Conservation (phyloP, 2,113 vertebrate genomes). For the Arvicanthis niloticus region DNA sequence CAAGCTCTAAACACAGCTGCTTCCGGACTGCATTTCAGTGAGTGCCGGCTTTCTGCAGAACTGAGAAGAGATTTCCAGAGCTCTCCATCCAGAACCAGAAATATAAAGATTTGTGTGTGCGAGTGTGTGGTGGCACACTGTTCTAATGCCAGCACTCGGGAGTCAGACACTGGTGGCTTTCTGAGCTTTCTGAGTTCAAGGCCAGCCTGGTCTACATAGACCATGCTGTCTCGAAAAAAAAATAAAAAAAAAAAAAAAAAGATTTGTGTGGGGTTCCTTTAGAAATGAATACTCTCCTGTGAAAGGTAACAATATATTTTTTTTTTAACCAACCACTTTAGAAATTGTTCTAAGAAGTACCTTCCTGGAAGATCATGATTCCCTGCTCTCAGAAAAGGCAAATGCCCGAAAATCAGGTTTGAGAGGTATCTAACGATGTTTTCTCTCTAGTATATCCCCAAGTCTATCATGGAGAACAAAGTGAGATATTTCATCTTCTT, state of each 20-base stretch:
- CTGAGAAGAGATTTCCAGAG: not conserved
- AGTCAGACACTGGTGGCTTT: no score
- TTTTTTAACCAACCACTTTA: conserved; percentile 16
- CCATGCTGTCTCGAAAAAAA: no score
- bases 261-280: not conserved
- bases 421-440: not conserved
- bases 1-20: not conserved
- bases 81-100: not conserved
- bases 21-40: not conserved
- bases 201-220: no score
- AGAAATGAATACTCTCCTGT: not conserved
- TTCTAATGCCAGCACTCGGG: no score
- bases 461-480: conserved; percentile 8
- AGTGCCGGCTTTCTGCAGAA: not conserved
- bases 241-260: no score
- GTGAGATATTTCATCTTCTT: conserved; percentile 58
- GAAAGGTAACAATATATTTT: conserved; percentile 9
- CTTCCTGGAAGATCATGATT: conserved; percentile 4
- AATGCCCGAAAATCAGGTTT: not conserved
- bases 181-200: no score
- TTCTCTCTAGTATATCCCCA: conserved; percentile 25
- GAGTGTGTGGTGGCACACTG: no score
- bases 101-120: not conserved
- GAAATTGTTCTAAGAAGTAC: conserved; percentile 22
- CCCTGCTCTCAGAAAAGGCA: not conserved